A percentile compares a stretch with the other conserved stretches of the same genome.
These are phyloP conservation scores for Diabrotica balteata DNA, from an alignment of 2,888 invertebrate genomes.

Conservation along the genomic window DNA sequence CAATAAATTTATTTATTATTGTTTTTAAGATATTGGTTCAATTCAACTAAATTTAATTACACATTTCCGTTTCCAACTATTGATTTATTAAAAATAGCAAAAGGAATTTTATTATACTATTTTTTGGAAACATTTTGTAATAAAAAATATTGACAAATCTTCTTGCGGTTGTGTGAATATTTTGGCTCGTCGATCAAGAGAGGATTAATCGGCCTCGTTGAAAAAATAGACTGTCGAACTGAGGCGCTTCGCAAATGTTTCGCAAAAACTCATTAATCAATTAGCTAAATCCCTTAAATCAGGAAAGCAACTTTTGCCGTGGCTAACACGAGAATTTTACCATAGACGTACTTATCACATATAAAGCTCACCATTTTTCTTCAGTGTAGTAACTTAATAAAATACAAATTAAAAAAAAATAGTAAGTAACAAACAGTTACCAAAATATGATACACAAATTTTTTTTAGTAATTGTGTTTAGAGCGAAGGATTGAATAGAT, in stretches of 20 bases:
- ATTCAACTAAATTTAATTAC: background rate
- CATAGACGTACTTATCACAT: background rate
- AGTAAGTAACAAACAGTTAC: too few relatives aligned
- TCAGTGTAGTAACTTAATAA: too few relatives aligned
- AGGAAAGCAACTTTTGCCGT: background rate
- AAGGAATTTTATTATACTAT: too few relatives aligned
- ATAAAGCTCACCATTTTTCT: too few relatives aligned
- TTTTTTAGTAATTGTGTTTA: too few relatives aligned
- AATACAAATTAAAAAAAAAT: too few relatives aligned
- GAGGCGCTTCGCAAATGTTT: background rate
- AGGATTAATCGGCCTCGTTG: background rate
- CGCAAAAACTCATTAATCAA: conserved; percentile 4
- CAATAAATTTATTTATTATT: too few relatives aligned
- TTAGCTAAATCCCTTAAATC: conserved; percentile 2
- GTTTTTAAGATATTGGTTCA: background rate
- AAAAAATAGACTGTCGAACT: background rate
- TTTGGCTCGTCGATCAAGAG: background rate
- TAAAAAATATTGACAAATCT: too few relatives aligned
- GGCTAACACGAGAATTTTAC: background rate
- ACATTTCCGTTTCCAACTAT: background rate
- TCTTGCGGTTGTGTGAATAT: background rate
- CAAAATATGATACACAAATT: too few relatives aligned
- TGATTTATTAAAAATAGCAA: background rate
- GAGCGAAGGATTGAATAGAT: too few relatives aligned
- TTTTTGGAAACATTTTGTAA: too few relatives aligned